phyloP scores from a whole-genome alignment of 2,797 vertebrate species.

The Gallinago nigripennis region DNA sequence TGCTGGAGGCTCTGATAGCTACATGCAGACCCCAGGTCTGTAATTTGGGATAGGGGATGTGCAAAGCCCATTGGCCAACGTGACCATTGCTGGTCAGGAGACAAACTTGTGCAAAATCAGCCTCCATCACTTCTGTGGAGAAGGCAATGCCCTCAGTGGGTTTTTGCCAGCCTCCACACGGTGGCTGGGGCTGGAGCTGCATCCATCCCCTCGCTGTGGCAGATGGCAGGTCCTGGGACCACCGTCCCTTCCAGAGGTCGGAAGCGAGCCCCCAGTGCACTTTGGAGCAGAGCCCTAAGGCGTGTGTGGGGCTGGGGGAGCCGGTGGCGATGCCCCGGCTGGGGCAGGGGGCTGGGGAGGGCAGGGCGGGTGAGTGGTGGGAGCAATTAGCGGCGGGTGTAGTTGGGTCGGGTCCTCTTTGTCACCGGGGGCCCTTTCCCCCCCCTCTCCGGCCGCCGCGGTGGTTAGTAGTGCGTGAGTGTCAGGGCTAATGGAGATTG shows the following conservation, averaged over 20 bases:
- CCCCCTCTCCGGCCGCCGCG: background rate
- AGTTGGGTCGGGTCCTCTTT: slow-evolving; percentile 1
- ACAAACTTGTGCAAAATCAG: background rate
- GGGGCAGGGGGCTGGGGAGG: background rate
- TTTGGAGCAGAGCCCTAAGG: slow-evolving; percentile 22
- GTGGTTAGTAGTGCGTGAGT: slow-evolving; percentile 22
- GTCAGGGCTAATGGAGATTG: slow-evolving; percentile 47
- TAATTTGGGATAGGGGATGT: background rate
- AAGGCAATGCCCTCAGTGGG: no score
- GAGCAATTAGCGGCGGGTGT: slow-evolving; percentile 55
- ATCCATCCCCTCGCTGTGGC: accelerated
- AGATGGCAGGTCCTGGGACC: background rate
- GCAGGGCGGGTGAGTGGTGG: background rate
- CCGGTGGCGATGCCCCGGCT: background rate
- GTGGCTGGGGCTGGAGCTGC: accelerated
- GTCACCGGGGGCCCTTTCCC: background rate
- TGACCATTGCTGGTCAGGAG: accelerated
- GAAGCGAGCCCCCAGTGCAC: background rate
- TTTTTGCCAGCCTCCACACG: background rate
- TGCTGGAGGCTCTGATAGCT: accelerated
- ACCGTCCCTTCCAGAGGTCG: background rate
- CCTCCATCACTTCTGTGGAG: accelerated
- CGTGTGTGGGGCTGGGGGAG: background rate
- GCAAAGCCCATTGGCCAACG: background rate
- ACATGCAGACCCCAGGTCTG: accelerated